These are phyloP conservation scores for Enteromius unitaeniatus DNA, from an alignment of 2,797 vertebrate genomes.

Conservation along the genomic window DNA sequence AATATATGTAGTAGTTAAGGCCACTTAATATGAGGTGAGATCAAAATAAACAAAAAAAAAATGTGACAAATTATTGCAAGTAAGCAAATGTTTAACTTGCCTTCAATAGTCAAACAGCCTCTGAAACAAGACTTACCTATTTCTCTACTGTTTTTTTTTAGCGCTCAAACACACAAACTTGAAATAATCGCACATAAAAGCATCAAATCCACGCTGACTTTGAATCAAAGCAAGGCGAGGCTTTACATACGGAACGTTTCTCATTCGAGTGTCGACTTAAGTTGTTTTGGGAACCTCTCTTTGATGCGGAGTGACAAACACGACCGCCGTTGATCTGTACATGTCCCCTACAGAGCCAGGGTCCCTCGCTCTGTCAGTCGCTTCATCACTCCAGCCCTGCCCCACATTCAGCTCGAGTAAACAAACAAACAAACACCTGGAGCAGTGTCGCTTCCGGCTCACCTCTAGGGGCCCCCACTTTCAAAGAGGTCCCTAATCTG, in stretches of 20 bases:
- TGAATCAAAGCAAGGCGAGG: constrained; percentile 2
- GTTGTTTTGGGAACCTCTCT: constrained; percentile 18
- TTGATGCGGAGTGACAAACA: constrained; percentile 33
- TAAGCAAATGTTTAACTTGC: background rate
- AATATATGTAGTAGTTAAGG: background rate
- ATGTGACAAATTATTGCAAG: constrained; percentile 1
- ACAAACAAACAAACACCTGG: constrained; percentile 46
- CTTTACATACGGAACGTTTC: background rate
- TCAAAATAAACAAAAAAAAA: background rate
- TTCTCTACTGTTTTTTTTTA: background rate
- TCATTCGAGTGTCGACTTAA: background rate
- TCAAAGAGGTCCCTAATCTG: constrained; percentile 41
- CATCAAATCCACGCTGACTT: constrained; percentile 17
- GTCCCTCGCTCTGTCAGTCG: constrained; percentile 40
- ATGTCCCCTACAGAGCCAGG: constrained; percentile 14
- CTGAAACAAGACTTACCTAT: background rate
- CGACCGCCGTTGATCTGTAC: constrained; percentile 4
- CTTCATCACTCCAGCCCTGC: constrained; percentile 30
- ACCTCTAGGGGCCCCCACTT: constrained; percentile 24
- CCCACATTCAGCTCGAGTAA: constrained; percentile 36
- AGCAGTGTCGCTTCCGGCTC: background rate
- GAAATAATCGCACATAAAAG: background rate
- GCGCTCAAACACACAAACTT: background rate
- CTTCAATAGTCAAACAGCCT: background rate
- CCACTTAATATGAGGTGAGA: background rate